A percentile compares a stretch with the other conserved stretches of the same genome.
phyloP scores from a whole-genome alignment of 2,888 invertebrate genomes.

The Camponotus fellah region DNA sequence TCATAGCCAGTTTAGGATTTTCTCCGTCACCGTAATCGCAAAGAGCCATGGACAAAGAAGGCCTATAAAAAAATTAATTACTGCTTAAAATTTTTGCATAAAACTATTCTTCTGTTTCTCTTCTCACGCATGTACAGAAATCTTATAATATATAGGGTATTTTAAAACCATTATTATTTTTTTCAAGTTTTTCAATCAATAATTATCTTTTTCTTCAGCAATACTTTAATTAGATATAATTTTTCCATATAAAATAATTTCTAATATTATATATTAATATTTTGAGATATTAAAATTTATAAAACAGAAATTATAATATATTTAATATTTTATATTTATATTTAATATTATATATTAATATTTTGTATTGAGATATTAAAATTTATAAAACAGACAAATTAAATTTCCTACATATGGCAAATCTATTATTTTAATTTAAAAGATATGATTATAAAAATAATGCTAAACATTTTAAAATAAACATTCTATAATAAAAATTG shows the following conservation, averaged over 20 bases:
- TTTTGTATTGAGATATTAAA: neutral
- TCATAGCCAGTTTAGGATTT: neutral
- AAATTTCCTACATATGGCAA: neutral
- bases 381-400: neutral
- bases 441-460: too few species aligned
- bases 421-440: too few species aligned
- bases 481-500: too few species aligned
- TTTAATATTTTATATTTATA: too few species aligned
- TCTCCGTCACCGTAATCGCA: neutral
- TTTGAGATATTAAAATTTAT: neutral
- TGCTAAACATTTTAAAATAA: too few species aligned
- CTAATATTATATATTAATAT: neutral
- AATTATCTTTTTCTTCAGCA: neutral
- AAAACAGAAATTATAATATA: neutral
- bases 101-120: slow-evolving; percentile 5
- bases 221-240: neutral
- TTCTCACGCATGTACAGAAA: neutral
- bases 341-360: too few species aligned
- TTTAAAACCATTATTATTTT: neutral
- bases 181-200: neutral
- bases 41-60: neutral
- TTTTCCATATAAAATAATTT: neutral
- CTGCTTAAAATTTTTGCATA: neutral
- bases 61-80: neutral
- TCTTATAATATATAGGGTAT: neutral